phyloP scores from a whole-genome alignment of 2,797 vertebrate species.

The Sitta carolinensis region DNA sequence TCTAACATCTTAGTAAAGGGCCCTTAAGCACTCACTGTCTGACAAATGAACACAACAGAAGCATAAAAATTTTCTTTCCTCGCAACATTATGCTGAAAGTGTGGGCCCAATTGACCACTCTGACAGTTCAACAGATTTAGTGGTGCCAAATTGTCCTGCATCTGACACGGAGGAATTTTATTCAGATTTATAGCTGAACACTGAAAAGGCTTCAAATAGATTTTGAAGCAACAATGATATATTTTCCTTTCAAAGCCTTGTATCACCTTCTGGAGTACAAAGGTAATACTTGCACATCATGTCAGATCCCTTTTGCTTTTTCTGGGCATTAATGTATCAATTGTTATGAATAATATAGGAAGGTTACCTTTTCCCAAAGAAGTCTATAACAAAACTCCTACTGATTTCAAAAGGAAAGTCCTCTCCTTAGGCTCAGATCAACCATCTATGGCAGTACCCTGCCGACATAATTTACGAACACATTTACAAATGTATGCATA shows the following conservation, averaged over 20 bases:
- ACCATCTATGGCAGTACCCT: background rate
- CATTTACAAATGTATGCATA: background rate
- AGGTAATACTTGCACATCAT: background rate
- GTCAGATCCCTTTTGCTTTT: background rate
- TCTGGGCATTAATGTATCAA: background rate
- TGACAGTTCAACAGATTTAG: background rate
- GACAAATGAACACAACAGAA: background rate
- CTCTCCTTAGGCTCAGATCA: background rate
- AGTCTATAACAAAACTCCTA: background rate
- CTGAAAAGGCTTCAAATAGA: background rate
- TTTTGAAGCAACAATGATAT: background rate
- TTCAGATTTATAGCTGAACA: background rate
- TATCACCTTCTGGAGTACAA: background rate
- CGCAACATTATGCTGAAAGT: background rate
- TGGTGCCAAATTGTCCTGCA: background rate
- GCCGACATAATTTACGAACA: background rate
- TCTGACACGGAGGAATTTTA: background rate
- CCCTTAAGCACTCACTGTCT: background rate
- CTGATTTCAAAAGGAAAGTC: background rate
- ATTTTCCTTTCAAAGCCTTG: slow-evolving; percentile 20
- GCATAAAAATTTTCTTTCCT: slow-evolving; percentile 1
- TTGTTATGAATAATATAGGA: background rate
- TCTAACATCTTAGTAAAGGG: background rate
- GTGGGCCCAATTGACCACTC: background rate
- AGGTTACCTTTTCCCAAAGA: background rate